Base-by-base conservation (phyloP, 2,888 invertebrate species). In the Hypselothyrea guttata region DNA sequence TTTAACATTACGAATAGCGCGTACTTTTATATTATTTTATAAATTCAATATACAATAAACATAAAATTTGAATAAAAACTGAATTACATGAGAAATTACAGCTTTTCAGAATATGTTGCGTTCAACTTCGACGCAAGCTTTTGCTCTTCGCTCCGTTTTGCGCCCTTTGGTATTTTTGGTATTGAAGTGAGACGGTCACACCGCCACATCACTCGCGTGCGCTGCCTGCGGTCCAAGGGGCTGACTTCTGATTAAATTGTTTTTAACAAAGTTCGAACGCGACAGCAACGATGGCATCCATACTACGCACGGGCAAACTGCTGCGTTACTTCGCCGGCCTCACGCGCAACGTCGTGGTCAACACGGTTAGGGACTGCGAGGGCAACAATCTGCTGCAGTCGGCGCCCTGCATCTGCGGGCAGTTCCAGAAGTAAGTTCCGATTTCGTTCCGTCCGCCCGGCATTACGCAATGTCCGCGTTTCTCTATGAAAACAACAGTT, bases 241-340 rank as follows among this genome's bases (percentile, higher is more conserved):
- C 22, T 54, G 40, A 33, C 18, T n/a, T 30, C 45, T 31, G 40
- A n/a, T 52, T 63, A 40, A 37, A 51, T 42, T 59, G 34, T 74
- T 68, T 76, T 47, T n/a, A 41, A 41, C 1, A 11, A 5, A 64
- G 68, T 60, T 73, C 54, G 62, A 12, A 55, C 34, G 52, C 38
- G 34, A 18, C 15, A 37, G 4, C 57, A 8, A 54, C 38, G 15
- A 90, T 90, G 90, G 89, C 90, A 65, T 89, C 90, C 65, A 90
- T 90, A 59, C 70, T 90, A 35, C 92, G 95, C 79, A 94, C 94
- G 49, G 94, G 94, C 30, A 95, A 94, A 90, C 93, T 94, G 90
- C 92, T 94, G 70, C 92, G 94, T 71, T 94, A 94, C 89, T 93
- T 94, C 85, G 93, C 94, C 69, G 93, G 93, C 81, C 93, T 94